Conservation (phyloP, 1,140 invertebrate genomes). For the Pseudobourletiella spinata region DNA sequence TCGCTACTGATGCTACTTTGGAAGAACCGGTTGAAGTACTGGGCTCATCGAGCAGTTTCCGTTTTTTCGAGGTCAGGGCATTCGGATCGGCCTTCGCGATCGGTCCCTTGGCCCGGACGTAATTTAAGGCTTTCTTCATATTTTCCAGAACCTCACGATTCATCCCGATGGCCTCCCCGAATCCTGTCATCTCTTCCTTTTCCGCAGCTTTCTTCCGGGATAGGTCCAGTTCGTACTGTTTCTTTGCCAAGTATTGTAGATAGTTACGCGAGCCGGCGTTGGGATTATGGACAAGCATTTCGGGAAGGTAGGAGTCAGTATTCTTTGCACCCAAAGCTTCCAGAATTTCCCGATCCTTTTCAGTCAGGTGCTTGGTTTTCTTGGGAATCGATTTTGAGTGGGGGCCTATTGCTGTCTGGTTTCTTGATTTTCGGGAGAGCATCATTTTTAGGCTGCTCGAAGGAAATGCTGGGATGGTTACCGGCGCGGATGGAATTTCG, state of each 20-base stretch:
- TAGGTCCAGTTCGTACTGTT: conserved; percentile 10
- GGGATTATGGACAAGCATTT: conserved; percentile 8
- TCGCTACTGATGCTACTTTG: background rate
- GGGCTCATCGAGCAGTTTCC: conserved; percentile 7
- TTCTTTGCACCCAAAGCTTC: background rate
- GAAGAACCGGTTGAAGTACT: background rate
- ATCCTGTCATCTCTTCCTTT: background rate
- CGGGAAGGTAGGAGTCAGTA: background rate
- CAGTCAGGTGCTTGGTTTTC: conserved; percentile 29
- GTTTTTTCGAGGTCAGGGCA: conserved; percentile 41
- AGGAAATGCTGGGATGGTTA: conserved; percentile 24
- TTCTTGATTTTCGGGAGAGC: conserved; percentile 4
- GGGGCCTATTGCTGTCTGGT: background rate
- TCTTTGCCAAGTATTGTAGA: conserved; percentile 11
- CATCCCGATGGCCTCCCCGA: conserved; percentile 5
- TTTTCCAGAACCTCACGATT: conserved; percentile 11
- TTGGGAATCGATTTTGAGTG: conserved; percentile 23
- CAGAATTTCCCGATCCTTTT: conserved; percentile 25
- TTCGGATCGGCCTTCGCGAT: conserved; percentile 60
- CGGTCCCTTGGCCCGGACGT: conserved; percentile 54
- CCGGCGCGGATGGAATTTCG: conserved; percentile 19
- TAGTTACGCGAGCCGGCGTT: conserved; percentile 21
- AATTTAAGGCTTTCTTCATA: conserved; percentile 51
- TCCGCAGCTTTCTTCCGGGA: background rate
- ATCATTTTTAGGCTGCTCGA: conserved; percentile 11